Conservation (phyloP, 2,888 invertebrate genomes). For the Apoda limacodes region DNA sequence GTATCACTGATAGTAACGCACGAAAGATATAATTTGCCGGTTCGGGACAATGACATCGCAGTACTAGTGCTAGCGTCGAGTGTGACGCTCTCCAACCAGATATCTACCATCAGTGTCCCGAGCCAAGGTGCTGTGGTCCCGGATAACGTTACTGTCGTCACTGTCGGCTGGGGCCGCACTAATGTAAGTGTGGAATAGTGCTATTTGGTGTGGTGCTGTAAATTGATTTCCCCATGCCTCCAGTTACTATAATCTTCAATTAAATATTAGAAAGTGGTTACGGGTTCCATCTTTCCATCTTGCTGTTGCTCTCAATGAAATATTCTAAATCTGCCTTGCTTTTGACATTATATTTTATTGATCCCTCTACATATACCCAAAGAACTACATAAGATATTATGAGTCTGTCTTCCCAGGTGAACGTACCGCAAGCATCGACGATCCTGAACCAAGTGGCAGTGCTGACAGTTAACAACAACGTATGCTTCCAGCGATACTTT, state of each 20-base stretch:
- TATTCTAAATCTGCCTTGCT: too few species aligned
- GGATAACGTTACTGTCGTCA: conserved; percentile 27
- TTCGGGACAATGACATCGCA: conserved; percentile 42
- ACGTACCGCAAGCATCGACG: conserved; percentile 15
- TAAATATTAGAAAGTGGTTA: too few species aligned
- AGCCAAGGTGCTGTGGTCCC: conserved; percentile 24
- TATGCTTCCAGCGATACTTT: conserved; percentile 32
- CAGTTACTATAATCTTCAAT: too few species aligned
- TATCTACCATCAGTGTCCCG: conserved; percentile 27
- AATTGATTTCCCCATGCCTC: too few species aligned
- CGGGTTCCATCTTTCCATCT: too few species aligned
- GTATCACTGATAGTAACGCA: conserved; percentile 33
- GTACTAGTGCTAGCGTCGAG: conserved; percentile 28
- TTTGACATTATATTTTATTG: too few species aligned
- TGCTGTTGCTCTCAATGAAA: too few species aligned
- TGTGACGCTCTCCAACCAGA: conserved; percentile 19
- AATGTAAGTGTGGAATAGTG: conserved; percentile 26
- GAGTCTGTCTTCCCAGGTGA: conserved; percentile 6
- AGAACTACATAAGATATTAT: too few species aligned
- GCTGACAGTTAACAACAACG: conserved; percentile 22
- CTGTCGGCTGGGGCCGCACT: conserved; percentile 48
- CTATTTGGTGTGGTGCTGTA: conserved; percentile 9
- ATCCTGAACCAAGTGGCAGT: conserved; percentile 36
- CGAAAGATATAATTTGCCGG: conserved; percentile 31
- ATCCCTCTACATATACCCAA: too few species aligned